These are phyloP conservation scores for Zaprionus capensis DNA, from an alignment of 1,140 invertebrate genomes.

Conservation along the genomic window DNA sequence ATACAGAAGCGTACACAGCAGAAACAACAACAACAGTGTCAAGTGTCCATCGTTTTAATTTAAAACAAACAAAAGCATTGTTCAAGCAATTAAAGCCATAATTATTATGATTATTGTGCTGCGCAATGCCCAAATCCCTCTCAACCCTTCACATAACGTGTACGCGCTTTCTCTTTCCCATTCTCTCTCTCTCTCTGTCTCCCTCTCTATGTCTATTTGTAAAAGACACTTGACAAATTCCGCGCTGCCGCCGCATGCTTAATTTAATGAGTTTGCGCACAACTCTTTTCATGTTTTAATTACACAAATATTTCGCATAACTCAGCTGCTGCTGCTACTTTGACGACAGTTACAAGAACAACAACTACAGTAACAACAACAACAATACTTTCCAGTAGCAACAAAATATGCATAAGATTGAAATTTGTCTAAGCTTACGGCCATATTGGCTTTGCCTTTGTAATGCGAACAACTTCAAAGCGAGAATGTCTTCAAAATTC, in stretches of 20 bases:
- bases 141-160: slow-evolving; percentile 18
- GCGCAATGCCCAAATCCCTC: slow-evolving; percentile 16
- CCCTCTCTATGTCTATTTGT: not conserved
- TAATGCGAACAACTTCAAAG: slow-evolving; percentile 59
- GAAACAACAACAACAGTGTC: slow-evolving; percentile 11
- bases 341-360: slow-evolving; percentile 38
- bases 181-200: too few species aligned
- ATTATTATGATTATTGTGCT: slow-evolving; percentile 54
- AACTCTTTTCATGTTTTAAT: slow-evolving; percentile 82
- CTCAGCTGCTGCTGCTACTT: slow-evolving; percentile 63
- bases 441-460: slow-evolving; percentile 32
- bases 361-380: slow-evolving; percentile 28
- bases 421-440: slow-evolving; percentile 65
- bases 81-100: slow-evolving; percentile 58
- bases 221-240: slow-evolving; percentile 59
- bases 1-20: slow-evolving; percentile 4
- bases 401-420: slow-evolving; percentile 69
- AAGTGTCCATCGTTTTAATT: slow-evolving; percentile 57
- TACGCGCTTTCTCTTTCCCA: not conserved
- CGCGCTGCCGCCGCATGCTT: slow-evolving; percentile 54
- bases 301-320: slow-evolving; percentile 75
- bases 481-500: slow-evolving; percentile 47
- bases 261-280: slow-evolving; percentile 73
- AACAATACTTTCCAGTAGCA: slow-evolving; percentile 17
- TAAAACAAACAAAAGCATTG: slow-evolving; percentile 61